Evolutionary conservation across 2,888 invertebrate genomes (phyloP).

Genomic region (Notodonta ziczac): DNA sequence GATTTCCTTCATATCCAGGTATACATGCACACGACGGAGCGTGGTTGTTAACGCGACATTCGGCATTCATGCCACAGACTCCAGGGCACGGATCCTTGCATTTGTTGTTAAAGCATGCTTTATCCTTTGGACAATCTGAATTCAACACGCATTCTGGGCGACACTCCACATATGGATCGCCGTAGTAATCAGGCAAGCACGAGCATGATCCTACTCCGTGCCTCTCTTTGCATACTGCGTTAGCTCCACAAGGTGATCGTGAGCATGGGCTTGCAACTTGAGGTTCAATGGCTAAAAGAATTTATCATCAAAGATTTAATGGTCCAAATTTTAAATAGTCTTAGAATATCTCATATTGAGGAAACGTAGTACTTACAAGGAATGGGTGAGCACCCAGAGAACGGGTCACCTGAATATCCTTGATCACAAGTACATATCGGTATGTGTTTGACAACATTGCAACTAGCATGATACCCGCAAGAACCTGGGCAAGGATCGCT

Average conservation of each 20-base stretch:
- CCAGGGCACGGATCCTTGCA: conserved; percentile 93
- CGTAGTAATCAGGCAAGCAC: conserved; percentile 92
- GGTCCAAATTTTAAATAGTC: background rate
- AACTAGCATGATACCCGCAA: conserved; percentile 89
- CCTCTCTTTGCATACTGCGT: conserved; percentile 92
- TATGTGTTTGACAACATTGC: conserved; percentile 88
- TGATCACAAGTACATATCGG: conserved; percentile 90
- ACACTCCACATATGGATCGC: conserved; percentile 94
- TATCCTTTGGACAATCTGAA: conserved; percentile 90
- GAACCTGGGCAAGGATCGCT: conserved; percentile 90
- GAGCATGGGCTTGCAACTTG: conserved; percentile 87
- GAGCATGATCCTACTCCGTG: conserved; percentile 92
- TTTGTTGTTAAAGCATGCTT: conserved; percentile 92
- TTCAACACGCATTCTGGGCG: conserved; percentile 95
- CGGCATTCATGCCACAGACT: conserved; percentile 92
- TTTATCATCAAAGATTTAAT: conserved; percentile 15
- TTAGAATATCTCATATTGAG: background rate
- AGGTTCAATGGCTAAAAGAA: conserved; percentile 81
- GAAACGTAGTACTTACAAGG: conserved; percentile 80
- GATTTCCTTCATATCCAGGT: conserved; percentile 91
- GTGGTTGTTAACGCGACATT: conserved; percentile 93
- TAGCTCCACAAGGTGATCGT: conserved; percentile 94
- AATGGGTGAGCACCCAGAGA: conserved; percentile 88
- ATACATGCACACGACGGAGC: conserved; percentile 91
- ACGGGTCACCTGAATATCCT: conserved; percentile 91